Evolutionary conservation across 2,888 invertebrate species (phyloP), one percentile per base, ranked within the genome.

Genomic region (Ferdinandea cuprea): DNA sequence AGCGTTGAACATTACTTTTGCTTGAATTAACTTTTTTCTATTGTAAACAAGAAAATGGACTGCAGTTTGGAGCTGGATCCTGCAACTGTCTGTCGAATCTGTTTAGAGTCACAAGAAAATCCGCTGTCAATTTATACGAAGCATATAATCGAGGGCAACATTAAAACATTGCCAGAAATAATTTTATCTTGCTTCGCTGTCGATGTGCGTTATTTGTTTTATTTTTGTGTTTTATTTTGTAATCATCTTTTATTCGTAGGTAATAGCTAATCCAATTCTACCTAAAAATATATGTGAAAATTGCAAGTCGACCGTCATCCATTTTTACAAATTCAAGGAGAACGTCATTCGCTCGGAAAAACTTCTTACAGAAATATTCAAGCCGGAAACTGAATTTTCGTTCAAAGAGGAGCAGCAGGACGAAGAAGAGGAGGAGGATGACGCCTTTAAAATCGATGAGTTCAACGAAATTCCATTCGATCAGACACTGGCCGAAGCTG

Each of bases 11-110:
- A 78, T 50, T n/a, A 54, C 68, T 42, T 52, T 78, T 56, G 17
- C 52, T 78, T 78, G 77, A 44, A 68, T 46, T 59, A 42, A 44
- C 40, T 61, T 80, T 19, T 9, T 40, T 32, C 17, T 21, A 21
- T 76, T 44, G 76, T 72, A 77, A 81, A 81, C 77, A 77, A 81
- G 71, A 68, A 8, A 28, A 83, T 83, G 83, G 83, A 83, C 19
- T 83, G 68, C 50, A 83, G 78, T 68, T 78, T 83, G 68, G 83
- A 83, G 72, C 58, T 83, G 58, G 83, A 83, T 78, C 77, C 83
- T 56, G 25, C 72, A 50, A 68, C 42, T 9, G 83, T 83, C 28
- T 83, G 83, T 50, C 78, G 83, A 0, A 50, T 83, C 1, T 83
- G 83, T 17, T 19, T 83, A 5, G 83, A 83, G 21, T 44, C 78